A percentile compares a stretch with the other conserved stretches of the same genome.
Conservation (phyloP, 2,113 vertebrate genomes). For the Pavo muticus region DNA sequence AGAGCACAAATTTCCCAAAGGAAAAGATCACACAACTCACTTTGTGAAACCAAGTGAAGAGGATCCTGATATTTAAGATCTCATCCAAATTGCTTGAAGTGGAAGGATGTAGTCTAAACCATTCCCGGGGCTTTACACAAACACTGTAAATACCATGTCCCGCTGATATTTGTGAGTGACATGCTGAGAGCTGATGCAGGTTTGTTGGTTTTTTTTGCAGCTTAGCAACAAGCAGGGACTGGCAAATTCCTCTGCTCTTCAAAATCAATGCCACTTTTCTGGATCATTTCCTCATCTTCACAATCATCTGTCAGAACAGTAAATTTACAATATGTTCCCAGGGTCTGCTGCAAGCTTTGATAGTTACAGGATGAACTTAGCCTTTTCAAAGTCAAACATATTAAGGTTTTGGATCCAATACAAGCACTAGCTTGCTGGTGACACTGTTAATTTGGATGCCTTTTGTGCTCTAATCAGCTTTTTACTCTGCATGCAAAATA, state of each 20-base stretch:
- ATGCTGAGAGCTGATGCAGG: not conserved
- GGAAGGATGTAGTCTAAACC: not conserved
- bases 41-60: not conserved
- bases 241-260: constrained; percentile 50
- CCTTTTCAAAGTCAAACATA: not conserved
- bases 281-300: constrained; percentile 54
- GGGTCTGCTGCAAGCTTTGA: not conserved
- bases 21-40: not conserved
- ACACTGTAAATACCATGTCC: not conserved
- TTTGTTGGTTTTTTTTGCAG: not conserved
- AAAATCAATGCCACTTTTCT: constrained; percentile 66
- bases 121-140: not conserved
- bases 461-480: not conserved
- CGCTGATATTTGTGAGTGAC: constrained; percentile 16
- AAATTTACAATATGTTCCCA: not conserved
- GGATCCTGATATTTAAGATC: not conserved
- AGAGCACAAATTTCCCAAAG: not conserved
- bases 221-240: constrained; percentile 56
- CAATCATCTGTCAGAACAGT: not conserved
- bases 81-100: not conserved
- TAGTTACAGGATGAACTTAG: not conserved
- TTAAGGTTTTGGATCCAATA: not conserved
- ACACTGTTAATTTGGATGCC: not conserved
- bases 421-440: not conserved
- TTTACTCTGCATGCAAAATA: not conserved